These are phyloP conservation scores for Heliconius ismenius DNA, from an alignment of 2,888 invertebrate species.

Conservation along the genomic window DNA sequence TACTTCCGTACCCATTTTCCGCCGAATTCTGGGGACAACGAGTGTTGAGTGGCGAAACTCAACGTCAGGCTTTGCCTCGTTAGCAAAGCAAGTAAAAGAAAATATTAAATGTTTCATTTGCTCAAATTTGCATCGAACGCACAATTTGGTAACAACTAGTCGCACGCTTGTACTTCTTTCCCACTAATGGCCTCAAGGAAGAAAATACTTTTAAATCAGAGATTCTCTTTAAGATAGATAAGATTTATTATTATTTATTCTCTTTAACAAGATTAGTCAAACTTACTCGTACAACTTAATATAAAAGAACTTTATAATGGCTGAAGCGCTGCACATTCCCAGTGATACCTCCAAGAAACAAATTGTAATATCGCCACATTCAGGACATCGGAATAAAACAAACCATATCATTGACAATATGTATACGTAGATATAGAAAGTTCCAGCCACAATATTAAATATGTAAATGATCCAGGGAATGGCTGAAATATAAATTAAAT, in stretches of 20 bases:
- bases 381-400: constrained; percentile 50
- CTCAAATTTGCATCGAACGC: no score
- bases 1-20: no score
- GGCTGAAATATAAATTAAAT: constrained; percentile 11
- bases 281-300: constrained; percentile 55
- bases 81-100: no score
- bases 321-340: constrained; percentile 54
- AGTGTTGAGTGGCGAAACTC: no score
- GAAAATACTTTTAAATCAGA: neutral
- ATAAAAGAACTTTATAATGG: constrained; percentile 53
- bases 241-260: neutral
- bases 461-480: constrained; percentile 19
- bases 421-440: constrained; percentile 57
- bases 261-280: neutral
- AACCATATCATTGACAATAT: constrained; percentile 57
- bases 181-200: neutral
- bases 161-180: no score
- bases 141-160: no score
- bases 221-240: neutral
- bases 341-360: constrained; percentile 52
- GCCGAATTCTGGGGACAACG: no score
- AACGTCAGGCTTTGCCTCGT: no score
- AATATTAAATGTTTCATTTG: no score
- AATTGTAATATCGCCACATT: constrained; percentile 49
- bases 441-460: constrained; percentile 21